Evolutionary conservation across 2,113 vertebrate genomes (phyloP), one percentile per base, ranked within the genome.

Genomic region (Saccopteryx leptura): DNA sequence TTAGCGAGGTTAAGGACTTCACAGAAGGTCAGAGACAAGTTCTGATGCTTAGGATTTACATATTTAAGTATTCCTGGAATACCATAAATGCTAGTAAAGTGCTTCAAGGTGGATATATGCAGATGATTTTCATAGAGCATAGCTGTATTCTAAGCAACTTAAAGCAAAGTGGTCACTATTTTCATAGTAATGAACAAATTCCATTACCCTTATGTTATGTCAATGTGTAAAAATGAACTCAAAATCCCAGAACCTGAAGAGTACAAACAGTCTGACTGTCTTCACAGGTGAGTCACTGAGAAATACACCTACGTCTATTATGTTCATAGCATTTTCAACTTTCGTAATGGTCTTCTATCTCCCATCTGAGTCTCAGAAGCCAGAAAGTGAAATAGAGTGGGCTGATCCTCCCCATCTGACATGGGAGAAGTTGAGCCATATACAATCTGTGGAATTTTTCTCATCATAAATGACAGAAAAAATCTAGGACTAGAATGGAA

Each of bases 131-230:
- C 68, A 90, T 31, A 79, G n/a, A 11, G 33, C 12, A 26, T 31
- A 72, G 4, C 18, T 93, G 24, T 54, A 79, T 52, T 95, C n/a
- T 63, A 63, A 90, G 28, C 80, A 94, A 93, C 21, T 58, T 33
- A 66, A 50, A 65, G 21, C 19, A 4, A 46, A n/a, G 1, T 26
- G 21, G 15, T 69, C 10, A 1, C n/a, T 61, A 48, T 79, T 61
- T 60, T 58, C 6, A 52, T 68, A 58, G 68, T 65, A 93, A 91
- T 81, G 50, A 85, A 82, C 21, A 5, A 18, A 5, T 1, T 69
- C 9, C 12, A 28, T 18, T 65, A 66, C 18, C 0, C 23, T 39
- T 84, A 65, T 58, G 4, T 1, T 68, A 3, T 75, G 28, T 18
- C 52, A 56, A n/a, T 46, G 18, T 76, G n/a, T 78, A 72, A 79